Evolutionary conservation across 2,888 invertebrate species (phyloP).

Genomic region (Volucella bombylans): DNA sequence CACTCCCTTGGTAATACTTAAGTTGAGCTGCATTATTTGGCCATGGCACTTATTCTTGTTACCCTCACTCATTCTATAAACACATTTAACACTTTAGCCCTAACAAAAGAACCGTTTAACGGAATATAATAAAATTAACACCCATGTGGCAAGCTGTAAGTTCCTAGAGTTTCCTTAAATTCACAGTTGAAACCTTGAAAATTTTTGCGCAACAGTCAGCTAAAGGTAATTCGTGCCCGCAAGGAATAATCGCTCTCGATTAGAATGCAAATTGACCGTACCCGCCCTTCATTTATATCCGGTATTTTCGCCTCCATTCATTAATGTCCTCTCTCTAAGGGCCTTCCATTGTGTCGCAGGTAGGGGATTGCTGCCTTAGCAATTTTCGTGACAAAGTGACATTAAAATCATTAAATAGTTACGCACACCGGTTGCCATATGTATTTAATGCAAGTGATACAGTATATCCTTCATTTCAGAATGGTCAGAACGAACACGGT

Average conservation of each 20-base stretch:
- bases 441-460: slow-evolving; percentile 47
- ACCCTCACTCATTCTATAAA: slow-evolving; percentile 1
- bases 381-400: slow-evolving; percentile 63
- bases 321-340: neutral
- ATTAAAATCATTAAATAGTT: slow-evolving; percentile 71
- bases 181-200: slow-evolving; percentile 46
- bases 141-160: slow-evolving; percentile 43
- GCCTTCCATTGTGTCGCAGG: neutral
- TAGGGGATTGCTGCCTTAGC: neutral
- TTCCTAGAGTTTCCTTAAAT: slow-evolving; percentile 10
- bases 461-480: slow-evolving; percentile 42
- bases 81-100: slow-evolving; percentile 50
- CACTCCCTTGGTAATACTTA: neutral
- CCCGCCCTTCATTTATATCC: slow-evolving; percentile 39
- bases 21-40: slow-evolving; percentile 2
- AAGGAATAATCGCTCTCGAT: slow-evolving; percentile 66
- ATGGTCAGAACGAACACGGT: slow-evolving; percentile 31
- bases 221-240: slow-evolving; percentile 49
- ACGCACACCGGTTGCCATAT: slow-evolving; percentile 62
- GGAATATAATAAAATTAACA: slow-evolving; percentile 69
- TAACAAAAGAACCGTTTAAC: slow-evolving; percentile 54
- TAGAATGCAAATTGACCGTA: slow-evolving; percentile 66
- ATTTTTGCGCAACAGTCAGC: slow-evolving; percentile 31
- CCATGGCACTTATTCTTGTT: neutral
- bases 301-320: slow-evolving; percentile 24